Conservation (phyloP, 2,113 vertebrate genomes). For the human region DNA sequence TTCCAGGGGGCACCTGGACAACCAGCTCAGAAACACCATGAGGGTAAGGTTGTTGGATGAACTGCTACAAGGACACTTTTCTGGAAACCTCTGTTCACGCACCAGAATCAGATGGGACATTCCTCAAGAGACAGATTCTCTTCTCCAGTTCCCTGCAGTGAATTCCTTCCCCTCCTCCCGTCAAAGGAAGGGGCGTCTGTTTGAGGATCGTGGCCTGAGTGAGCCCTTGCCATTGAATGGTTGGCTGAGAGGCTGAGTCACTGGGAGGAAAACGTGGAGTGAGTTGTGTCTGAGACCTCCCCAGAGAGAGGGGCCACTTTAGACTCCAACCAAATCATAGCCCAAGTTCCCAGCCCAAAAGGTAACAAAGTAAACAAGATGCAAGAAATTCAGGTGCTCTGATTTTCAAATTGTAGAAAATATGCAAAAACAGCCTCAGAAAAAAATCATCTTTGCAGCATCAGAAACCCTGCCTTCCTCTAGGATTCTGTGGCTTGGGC, state of each 20-base stretch:
- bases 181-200: not conserved
- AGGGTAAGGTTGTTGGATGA: not conserved
- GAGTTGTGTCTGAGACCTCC: too few species aligned
- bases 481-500: not conserved
- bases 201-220: too few species aligned
- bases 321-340: not conserved
- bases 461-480: not conserved
- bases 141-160: not conserved
- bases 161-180: not conserved
- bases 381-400: not conserved
- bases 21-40: not conserved
- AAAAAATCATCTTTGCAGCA: not conserved
- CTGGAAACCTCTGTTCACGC: not conserved
- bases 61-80: not conserved
- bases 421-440: not conserved
- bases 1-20: not conserved
- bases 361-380: not conserved
- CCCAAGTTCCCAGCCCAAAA: not conserved
- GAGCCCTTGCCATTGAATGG: not conserved
- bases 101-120: not conserved
- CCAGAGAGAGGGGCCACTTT: not conserved
- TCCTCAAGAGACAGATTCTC: not conserved
- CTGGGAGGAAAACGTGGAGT: not conserved
- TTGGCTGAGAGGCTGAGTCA: not conserved
- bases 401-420: not conserved